Evolutionary conservation across 2,888 invertebrate species (phyloP).

Genomic region (Diadromus collaris): DNA sequence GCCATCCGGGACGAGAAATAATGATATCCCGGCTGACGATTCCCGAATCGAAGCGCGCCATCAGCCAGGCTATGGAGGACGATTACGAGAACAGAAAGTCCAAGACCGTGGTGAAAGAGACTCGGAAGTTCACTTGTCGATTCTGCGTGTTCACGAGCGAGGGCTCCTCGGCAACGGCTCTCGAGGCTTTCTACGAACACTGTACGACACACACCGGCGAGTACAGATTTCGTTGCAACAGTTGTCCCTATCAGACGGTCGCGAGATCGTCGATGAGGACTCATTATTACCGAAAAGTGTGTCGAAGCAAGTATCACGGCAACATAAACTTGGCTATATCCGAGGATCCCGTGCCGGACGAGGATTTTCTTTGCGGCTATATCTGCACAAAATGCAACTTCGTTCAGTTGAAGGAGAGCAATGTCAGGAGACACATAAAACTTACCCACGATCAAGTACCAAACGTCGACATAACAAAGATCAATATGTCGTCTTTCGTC

Average conservation of each 20-base stretch:
- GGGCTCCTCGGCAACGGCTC: slow-evolving; percentile 62
- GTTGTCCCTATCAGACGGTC: slow-evolving; percentile 81
- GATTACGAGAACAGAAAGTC: slow-evolving; percentile 71
- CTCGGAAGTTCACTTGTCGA: slow-evolving; percentile 72
- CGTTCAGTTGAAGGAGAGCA: slow-evolving; percentile 84
- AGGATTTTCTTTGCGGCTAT: slow-evolving; percentile 81
- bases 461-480: slow-evolving; percentile 80
- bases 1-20: slow-evolving; percentile 85
- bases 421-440: slow-evolving; percentile 84
- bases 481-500: slow-evolving; percentile 76
- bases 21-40: slow-evolving; percentile 84
- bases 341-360: slow-evolving; percentile 70
- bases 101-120: slow-evolving; percentile 42
- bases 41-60: slow-evolving; percentile 81
- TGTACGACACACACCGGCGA: slow-evolving; percentile 90
- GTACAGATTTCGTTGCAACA: slow-evolving; percentile 85
- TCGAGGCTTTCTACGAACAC: slow-evolving; percentile 86
- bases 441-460: slow-evolving; percentile 81
- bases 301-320: slow-evolving; percentile 64
- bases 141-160: slow-evolving; percentile 73
- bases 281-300: slow-evolving; percentile 75
- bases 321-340: slow-evolving; percentile 63
- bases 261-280: slow-evolving; percentile 74
- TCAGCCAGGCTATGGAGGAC: slow-evolving; percentile 81
- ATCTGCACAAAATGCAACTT: slow-evolving; percentile 88